Evolutionary conservation across 1,140 invertebrate species (phyloP).

Genomic region (Paramacrobiotus metropolitanus): DNA sequence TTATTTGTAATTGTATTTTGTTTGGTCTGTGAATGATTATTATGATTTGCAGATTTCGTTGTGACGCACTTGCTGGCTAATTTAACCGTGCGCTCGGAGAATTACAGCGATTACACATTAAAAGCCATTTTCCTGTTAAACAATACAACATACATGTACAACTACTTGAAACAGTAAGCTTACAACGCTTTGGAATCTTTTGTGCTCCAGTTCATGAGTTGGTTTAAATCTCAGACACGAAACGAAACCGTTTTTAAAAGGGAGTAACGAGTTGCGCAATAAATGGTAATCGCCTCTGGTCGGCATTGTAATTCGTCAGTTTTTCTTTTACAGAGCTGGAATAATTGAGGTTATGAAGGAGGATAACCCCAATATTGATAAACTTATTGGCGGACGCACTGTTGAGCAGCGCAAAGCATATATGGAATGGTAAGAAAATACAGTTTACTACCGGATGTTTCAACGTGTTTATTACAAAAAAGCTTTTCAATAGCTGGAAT

Average conservation of each 20-base stretch:
- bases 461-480: no score
- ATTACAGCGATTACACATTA: neutral
- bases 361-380: neutral
- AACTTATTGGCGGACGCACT: neutral
- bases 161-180: constrained; percentile 1
- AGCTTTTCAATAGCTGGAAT: neutral
- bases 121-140: constrained; percentile 20
- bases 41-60: neutral
- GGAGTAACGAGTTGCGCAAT: no score
- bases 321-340: neutral
- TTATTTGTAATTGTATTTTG: neutral
- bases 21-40: neutral
- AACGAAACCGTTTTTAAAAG: no score
- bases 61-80: neutral
- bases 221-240: no score
- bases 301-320: no score
- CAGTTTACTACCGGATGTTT: no score
- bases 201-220: no score
- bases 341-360: neutral
- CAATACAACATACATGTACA: constrained; percentile 2
- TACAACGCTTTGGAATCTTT: no score
- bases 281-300: no score
- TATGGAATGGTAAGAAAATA: neutral
- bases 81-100: neutral
- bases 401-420: neutral